phyloP scores from a whole-genome alignment of 2,888 invertebrate genomes.

The Drosophila mulleri region DNA sequence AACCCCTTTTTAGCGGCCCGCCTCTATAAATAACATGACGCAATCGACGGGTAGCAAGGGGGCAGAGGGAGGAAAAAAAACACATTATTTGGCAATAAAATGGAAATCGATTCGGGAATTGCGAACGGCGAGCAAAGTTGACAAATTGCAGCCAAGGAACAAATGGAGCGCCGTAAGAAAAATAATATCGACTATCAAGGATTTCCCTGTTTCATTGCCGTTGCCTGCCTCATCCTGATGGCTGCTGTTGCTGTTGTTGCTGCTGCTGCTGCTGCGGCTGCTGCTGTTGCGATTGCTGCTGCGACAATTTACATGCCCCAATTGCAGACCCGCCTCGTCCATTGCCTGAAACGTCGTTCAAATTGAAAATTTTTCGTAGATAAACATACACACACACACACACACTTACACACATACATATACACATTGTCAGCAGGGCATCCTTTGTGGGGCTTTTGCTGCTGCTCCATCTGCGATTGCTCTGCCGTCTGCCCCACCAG shows the following conservation, averaged over 20 bases:
- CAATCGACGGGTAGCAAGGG: conserved; percentile 69
- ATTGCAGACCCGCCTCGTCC: conserved; percentile 62
- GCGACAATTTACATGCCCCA: conserved; percentile 78
- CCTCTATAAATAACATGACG: conserved; percentile 82
- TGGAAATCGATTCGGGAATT: conserved; percentile 72
- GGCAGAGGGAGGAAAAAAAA: conserved; percentile 37
- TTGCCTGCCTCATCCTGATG: conserved; percentile 31
- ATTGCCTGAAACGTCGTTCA: conserved; percentile 74
- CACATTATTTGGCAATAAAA: conserved; percentile 83
- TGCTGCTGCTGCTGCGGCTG: conserved; percentile 49
- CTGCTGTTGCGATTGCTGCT: conserved; percentile 62
- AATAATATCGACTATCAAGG: conserved; percentile 79
- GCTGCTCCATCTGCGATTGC: conserved; percentile 40
- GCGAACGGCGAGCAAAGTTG: conserved; percentile 68
- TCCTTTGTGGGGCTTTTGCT: conserved; percentile 64
- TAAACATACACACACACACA: conserved; percentile 42
- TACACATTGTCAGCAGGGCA: conserved; percentile 43
- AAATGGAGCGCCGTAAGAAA: conserved; percentile 80
- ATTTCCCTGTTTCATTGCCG: conserved; percentile 63
- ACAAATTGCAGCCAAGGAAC: conserved; percentile 77
- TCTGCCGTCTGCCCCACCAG: conserved; percentile 5
- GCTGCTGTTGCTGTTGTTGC: conserved; percentile 18
- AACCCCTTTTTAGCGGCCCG: conserved; percentile 43
- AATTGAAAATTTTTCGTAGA: conserved; percentile 69
- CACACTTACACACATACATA: conserved; percentile 7